Evolutionary conservation across 2,888 invertebrate genomes (phyloP), one percentile per base, ranked within the genome.

Genomic region (Agrotis exclamationis): DNA sequence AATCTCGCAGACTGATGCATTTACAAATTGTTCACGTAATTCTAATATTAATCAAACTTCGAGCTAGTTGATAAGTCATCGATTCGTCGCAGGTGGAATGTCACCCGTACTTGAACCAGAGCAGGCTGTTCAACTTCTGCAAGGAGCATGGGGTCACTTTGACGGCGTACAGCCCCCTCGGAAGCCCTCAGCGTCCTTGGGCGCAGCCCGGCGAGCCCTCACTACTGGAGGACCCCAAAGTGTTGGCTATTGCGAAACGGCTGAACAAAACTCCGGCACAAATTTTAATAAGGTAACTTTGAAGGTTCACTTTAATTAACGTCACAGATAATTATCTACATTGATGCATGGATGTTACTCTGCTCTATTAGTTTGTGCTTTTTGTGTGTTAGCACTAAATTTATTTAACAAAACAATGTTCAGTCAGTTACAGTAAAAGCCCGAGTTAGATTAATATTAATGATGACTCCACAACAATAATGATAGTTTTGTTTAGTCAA

Each of bases 111-210:
- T 85, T 97, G 50, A 96, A 96, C 79, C 97, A 98, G 87, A 95
- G 96, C 70, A 96, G 97, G 83, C 89, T 98, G 57, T 96, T 97
- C 47, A 96, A 97, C 44, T 97, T 97, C 85, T 97, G 98, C 89
- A 96, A 96, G 76, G 93, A 96, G 24, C 93, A 96, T 14, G 95
- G 94, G 62, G 96, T 98, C 59, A 90, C 94, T n/a, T 93, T 98
- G 11, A 97, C 97, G 20, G 98, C 97, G 0, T 98, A 98, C 88
- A 97, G 97, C 86, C 98, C 98, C 0, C 94, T 98, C 20, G 98
- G 97, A 44, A 96, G 97, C n/a, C 97, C 97, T 0, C 97, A 97
- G 80, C 95, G 97, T 45, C 97, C 97, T 1, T 97, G 97, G 96
- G 96, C 96, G 4, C 96, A 96, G 75, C 96, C 97, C 2, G 96